Evolutionary conservation across 2,113 vertebrate species (phyloP).

Genomic region (Platanista minor): DNA sequence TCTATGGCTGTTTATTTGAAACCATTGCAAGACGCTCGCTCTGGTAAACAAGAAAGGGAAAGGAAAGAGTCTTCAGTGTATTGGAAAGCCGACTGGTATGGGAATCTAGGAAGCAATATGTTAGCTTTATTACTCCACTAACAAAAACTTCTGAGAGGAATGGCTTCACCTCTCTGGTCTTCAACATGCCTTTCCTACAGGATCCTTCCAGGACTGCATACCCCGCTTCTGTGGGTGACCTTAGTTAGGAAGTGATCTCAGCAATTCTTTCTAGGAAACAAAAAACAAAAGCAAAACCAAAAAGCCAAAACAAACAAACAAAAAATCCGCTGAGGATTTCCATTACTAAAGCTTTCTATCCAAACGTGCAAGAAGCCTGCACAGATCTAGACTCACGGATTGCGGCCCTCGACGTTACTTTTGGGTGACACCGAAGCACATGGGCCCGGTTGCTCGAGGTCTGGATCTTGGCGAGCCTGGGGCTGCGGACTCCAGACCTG

Average conservation of each 20-base stretch:
- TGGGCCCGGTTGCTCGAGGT: background rate
- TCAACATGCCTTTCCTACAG: background rate
- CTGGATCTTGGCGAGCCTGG: fast-evolving
- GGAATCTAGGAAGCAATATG: background rate
- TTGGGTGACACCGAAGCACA: background rate
- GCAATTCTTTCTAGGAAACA: background rate
- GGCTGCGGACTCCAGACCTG: background rate
- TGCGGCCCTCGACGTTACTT: background rate
- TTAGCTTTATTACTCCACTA: background rate
- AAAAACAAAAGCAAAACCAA: too few relatives aligned
- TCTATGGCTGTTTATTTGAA: background rate
- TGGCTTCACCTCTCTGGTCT: background rate
- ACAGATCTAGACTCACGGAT: background rate
- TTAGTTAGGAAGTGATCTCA: background rate
- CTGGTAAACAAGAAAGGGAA: background rate
- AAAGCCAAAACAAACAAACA: too few relatives aligned
- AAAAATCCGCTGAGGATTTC: background rate
- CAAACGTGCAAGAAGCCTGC: background rate
- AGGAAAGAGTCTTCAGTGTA: background rate
- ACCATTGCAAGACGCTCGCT: background rate
- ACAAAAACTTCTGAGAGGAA: background rate
- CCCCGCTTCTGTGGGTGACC: background rate
- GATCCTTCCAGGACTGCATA: background rate
- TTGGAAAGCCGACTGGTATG: background rate
- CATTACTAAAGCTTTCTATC: background rate